Base-by-base conservation (phyloP, 2,888 invertebrate species). In the Ariolimax columbianus region DNA sequence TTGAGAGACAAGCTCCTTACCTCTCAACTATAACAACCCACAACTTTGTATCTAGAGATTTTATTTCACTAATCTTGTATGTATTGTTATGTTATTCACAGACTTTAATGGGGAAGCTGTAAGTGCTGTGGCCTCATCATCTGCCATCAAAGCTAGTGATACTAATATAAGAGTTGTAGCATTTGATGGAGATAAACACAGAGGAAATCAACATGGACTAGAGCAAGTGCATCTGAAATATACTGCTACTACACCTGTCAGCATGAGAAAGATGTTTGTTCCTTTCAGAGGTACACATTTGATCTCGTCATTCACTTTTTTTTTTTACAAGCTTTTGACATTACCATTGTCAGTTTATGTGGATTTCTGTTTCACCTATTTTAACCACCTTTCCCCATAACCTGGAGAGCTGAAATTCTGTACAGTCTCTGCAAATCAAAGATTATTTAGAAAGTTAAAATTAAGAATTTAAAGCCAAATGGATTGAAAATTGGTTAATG, bases 211-310 rank as follows among this genome's bases (percentile, higher is more conserved):
- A n/a, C 30, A n/a, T 23, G 40, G n/a, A n/a, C 11, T 36, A 40
- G 17, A 40, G n/a, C 23, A 26, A 40, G 23, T 59, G 38, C 38
- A 40, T 26, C 40, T 33, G 30, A 59, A 26, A 19, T 23, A 59
- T 73, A 40, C 59, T 63, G 3, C 75, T 33, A 19, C 79, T 30
- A 30, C 75, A 33, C 78, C 91, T 70, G 91, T 94, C 86, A 94
- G 93, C 87, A 92, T 94, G 91, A 91, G 94, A 77, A 91, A 93
- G 88, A 91, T 93, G 17, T 94, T 94, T 89, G 88, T 94, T 66
- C 93, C 94, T 30, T 93, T 92, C 84, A 86, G 89, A 91, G 94
- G 94, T 94, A 86, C 86, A 86, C 33, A n/a, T 70, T 33, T 17
- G n/a, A 47, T 75, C 38, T 75, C 26, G 40, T 38, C 36, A 38